These are phyloP conservation scores for Mesopsocus fuscifrons DNA, from an alignment of 2,888 invertebrate genomes.

Conservation along the genomic window DNA sequence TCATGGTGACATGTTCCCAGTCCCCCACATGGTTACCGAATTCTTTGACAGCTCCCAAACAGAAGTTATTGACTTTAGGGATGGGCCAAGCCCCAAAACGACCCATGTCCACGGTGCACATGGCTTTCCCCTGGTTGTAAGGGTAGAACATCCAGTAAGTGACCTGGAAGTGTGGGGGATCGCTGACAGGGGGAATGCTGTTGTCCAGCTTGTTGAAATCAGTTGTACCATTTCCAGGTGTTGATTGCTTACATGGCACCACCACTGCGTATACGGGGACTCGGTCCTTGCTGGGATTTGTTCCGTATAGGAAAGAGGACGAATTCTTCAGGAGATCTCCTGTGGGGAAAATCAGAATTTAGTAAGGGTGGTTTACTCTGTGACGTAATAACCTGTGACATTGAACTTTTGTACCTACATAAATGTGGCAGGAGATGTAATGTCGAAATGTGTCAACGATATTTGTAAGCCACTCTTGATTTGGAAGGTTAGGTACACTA, in stretches of 20 bases:
- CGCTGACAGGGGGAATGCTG: background rate
- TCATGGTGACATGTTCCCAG: conserved; percentile 45
- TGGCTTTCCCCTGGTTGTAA: conserved; percentile 39
- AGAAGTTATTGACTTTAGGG: conserved; percentile 35
- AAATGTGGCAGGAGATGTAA: no score
- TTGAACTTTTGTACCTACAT: no score
- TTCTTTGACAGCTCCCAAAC: conserved; percentile 34
- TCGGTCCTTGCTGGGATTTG: conserved; percentile 30
- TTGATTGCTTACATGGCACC: conserved; percentile 25
- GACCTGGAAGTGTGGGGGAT: conserved; percentile 33
- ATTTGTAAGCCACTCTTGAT: no score
- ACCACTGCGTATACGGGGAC: conserved; percentile 41
- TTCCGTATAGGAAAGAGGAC: conserved; percentile 38
- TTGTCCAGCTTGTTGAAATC: conserved; percentile 3
- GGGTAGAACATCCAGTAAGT: conserved; percentile 54
- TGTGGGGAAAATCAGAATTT: conserved; percentile 19
- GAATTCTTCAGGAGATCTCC: conserved; percentile 26
- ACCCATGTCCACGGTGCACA: conserved; percentile 28
- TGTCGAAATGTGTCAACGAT: no score
- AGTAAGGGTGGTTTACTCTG: no score
- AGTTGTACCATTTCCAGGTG: background rate
- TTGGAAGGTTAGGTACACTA: no score
- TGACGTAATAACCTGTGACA: no score
- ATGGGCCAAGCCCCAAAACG: conserved; percentile 38
- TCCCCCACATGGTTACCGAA: conserved; percentile 47